phyloP scores from a whole-genome alignment of 2,888 invertebrate genomes.

The Aquatica leii region DNA sequence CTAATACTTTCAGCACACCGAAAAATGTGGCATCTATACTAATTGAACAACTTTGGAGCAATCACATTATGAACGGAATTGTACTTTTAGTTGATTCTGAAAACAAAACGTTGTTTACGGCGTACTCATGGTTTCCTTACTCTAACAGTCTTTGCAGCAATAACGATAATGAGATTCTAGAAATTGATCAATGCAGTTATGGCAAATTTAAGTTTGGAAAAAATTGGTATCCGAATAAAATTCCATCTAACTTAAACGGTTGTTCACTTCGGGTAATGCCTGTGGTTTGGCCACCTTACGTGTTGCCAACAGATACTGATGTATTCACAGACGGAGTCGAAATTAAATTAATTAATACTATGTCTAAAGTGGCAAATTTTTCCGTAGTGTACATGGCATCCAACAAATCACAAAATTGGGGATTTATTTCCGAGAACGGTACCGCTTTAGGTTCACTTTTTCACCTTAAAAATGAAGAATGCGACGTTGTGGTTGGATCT shows the following conservation, averaged over 20 bases:
- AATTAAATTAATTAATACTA: slow-evolving; percentile 44
- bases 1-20: slow-evolving; percentile 38
- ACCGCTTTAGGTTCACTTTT: slow-evolving; percentile 47
- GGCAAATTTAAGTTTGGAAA: slow-evolving; percentile 31
- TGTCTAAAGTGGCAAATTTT: slow-evolving; percentile 48
- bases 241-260: slow-evolving; percentile 49
- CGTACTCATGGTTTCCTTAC: slow-evolving; percentile 51
- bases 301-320: slow-evolving; percentile 20
- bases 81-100: slow-evolving; percentile 42
- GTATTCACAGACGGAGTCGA: slow-evolving; percentile 48
- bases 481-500: slow-evolving; percentile 54
- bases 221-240: slow-evolving; percentile 48
- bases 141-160: slow-evolving; percentile 45
- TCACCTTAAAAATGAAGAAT: slow-evolving; percentile 44
- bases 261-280: slow-evolving; percentile 52
- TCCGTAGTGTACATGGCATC: slow-evolving; percentile 42
- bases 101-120: slow-evolving; percentile 38
- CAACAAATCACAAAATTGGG: slow-evolving; percentile 42
- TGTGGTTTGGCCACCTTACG: slow-evolving; percentile 53
- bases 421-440: slow-evolving; percentile 44
- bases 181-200: slow-evolving; percentile 44
- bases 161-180: slow-evolving; percentile 35
- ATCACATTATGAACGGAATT: slow-evolving; percentile 47
- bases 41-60: slow-evolving; percentile 37
- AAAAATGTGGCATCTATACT: slow-evolving; percentile 35